A percentile compares a stretch with the other conserved stretches of the same genome.
Evolutionary conservation across 2,797 vertebrate genomes (phyloP).

Genomic region (Synaphobranchus kaupii): DNA sequence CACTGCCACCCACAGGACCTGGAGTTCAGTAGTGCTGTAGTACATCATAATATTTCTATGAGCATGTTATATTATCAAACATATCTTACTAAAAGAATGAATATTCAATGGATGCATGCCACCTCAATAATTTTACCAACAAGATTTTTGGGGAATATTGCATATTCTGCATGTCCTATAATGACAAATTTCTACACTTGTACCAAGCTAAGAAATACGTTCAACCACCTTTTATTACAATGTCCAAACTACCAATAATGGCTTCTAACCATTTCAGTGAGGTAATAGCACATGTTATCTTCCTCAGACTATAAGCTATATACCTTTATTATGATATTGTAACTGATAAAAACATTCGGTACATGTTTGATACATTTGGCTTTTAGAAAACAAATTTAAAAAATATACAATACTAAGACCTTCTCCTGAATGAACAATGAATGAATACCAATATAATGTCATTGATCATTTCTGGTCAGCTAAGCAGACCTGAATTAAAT

Average conservation of each 20-base stretch:
- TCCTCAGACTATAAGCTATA: not conserved
- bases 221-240: not conserved
- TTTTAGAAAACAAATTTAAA: not conserved
- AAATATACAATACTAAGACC: not conserved
- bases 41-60: not conserved
- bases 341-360: not conserved
- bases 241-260: not conserved
- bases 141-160: not conserved
- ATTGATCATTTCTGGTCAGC: not conserved
- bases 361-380: conserved; percentile 3
- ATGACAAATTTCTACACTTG: not conserved
- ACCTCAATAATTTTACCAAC: not conserved
- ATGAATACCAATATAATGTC: not conserved
- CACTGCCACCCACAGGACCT: no score
- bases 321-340: conserved; percentile 5
- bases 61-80: not conserved
- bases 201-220: not conserved
- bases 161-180: not conserved
- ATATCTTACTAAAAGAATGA: not conserved
- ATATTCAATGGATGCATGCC: not conserved
- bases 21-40: no score
- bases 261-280: not conserved
- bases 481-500: conserved; percentile 7
- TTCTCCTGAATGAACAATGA: conserved; percentile 5
- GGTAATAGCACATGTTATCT: not conserved